Conservation (phyloP, 2,113 vertebrate genomes). For the Tyto alba region DNA sequence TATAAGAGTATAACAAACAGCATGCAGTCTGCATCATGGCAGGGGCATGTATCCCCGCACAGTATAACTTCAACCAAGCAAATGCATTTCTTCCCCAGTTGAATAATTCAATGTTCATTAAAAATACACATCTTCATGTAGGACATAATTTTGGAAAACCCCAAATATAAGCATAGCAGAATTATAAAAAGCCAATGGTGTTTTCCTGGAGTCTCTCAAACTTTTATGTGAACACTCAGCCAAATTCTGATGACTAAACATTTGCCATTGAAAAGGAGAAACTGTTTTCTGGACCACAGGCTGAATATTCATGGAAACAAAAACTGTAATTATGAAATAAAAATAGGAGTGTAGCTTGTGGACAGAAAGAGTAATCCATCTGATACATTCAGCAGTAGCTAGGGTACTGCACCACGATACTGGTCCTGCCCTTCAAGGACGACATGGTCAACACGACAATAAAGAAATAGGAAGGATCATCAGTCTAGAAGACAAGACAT, state of each 20-base stretch:
- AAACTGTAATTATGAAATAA: neutral
- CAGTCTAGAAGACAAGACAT: neutral
- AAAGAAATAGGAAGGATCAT: neutral
- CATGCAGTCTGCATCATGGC: fast-evolving
- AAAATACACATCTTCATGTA: neutral
- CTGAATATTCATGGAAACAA: neutral
- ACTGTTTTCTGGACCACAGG: neutral
- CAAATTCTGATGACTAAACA: neutral
- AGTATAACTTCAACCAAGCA: neutral
- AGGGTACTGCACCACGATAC: neutral
- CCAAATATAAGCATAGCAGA: neutral
- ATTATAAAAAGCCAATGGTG: neutral
- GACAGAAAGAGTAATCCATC: neutral
- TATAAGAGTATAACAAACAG: too few relatives aligned
- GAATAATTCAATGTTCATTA: neutral
- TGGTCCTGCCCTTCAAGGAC: neutral
- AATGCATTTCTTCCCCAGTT: neutral
- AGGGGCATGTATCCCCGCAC: neutral
- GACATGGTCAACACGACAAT: neutral
- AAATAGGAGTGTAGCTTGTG: neutral
- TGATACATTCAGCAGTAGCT: neutral
- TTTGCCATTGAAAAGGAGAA: neutral
- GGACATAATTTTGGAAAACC: neutral
- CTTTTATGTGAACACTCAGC: neutral
- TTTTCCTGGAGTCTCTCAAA: neutral